phyloP scores from a whole-genome alignment of 2,888 invertebrate species.

The Drepana falcataria region DNA sequence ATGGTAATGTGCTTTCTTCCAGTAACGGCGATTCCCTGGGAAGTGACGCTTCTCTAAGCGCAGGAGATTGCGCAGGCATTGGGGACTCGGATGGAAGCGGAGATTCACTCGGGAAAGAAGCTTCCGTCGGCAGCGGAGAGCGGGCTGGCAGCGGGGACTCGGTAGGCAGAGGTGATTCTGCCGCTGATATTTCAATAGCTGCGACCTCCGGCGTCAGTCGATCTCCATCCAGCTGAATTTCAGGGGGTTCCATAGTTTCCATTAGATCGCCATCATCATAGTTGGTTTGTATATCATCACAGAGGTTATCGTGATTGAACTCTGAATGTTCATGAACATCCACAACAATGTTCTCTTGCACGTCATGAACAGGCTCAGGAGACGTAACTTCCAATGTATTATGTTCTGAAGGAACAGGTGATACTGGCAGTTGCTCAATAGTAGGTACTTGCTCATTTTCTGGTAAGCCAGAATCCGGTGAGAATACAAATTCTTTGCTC shows the following conservation, averaged over 20 bases:
- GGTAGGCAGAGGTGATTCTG: constrained; percentile 20
- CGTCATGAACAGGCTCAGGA: constrained; percentile 26
- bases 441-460: constrained; percentile 17
- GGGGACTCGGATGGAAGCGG: constrained; percentile 7
- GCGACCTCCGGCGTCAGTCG: constrained; percentile 5
- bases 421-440: constrained; percentile 19
- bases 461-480: constrained; percentile 15
- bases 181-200: constrained; percentile 8
- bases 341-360: constrained; percentile 25
- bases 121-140: constrained; percentile 11
- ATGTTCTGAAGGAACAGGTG: constrained; percentile 21
- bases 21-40: constrained; percentile 16
- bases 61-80: constrained; percentile 5
- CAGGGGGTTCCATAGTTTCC: constrained; percentile 3
- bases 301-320: constrained; percentile 4
- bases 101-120: constrained; percentile 10
- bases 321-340: constrained; percentile 34
- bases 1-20: constrained; percentile 23
- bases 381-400: constrained; percentile 23
- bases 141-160: constrained; percentile 18
- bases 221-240: constrained; percentile 22
- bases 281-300: background rate
- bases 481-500: constrained; percentile 24
- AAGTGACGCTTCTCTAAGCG: constrained; percentile 7
- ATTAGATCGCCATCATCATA: background rate